A percentile compares a stretch with the other conserved stretches of the same genome.
Evolutionary conservation across 2,113 vertebrate genomes (phyloP).

Genomic region (Melanerpes aurifrons): DNA sequence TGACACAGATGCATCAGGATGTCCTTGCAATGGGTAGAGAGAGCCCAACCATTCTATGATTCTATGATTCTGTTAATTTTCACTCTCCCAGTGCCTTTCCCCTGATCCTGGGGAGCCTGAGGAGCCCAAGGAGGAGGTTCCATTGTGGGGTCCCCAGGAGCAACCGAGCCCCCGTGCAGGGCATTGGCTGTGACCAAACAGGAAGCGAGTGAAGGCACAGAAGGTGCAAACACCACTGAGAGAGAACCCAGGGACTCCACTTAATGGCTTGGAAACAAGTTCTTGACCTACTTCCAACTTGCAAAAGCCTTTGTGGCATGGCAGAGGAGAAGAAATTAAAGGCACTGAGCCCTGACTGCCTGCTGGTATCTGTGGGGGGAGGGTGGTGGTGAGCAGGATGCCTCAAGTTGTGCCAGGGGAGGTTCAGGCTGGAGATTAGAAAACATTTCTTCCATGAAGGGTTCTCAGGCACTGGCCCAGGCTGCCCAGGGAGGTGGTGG

Average conservation of each 20-base stretch:
- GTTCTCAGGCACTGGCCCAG: no score
- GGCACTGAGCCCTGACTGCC: background rate
- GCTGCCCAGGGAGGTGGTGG: no score
- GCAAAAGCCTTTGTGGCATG: background rate
- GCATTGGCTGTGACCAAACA: background rate
- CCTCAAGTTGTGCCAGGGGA: no score
- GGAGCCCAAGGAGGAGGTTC: rapidly evolving
- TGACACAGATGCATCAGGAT: background rate
- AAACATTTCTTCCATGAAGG: no score
- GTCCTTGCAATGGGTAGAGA: background rate
- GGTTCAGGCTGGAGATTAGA: no score
- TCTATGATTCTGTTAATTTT: background rate
- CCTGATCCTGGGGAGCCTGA: background rate
- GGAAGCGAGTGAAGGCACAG: background rate
- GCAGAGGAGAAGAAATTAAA: background rate
- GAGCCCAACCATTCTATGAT: background rate
- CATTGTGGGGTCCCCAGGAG: rapidly evolving
- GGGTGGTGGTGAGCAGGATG: background rate
- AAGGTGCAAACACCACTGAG: conserved; percentile 13
- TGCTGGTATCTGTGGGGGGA: background rate
- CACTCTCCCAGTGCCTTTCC: background rate
- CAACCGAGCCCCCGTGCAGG: background rate
- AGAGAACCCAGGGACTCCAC: conserved; percentile 32
- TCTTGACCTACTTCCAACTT: conserved; percentile 62
- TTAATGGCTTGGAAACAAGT: conserved; percentile 58